Conservation (phyloP, 2,113 vertebrate genomes). For the Crotophaga sulcirostris region DNA sequence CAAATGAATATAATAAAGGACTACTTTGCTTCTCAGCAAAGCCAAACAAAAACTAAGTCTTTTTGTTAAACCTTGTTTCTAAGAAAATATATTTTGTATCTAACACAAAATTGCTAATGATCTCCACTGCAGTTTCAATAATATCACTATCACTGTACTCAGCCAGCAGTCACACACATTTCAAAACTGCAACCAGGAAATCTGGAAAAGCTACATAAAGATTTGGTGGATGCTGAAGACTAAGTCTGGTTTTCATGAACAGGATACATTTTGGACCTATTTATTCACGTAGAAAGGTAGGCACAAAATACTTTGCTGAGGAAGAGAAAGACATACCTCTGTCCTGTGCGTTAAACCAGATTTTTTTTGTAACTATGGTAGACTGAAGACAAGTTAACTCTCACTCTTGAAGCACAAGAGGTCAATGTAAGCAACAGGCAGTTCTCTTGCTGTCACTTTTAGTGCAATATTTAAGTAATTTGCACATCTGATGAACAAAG, state of each 20-base stretch:
- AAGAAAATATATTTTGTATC: background rate
- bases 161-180: background rate
- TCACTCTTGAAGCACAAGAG: slow-evolving; percentile 27
- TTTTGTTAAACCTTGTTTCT: background rate
- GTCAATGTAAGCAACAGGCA: background rate
- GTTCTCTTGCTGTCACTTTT: slow-evolving; percentile 20
- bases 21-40: background rate
- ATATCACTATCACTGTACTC: background rate
- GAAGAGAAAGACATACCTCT: slow-evolving; percentile 22
- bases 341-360: slow-evolving; percentile 9
- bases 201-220: background rate
- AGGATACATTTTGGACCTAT: background rate
- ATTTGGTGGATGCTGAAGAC: background rate
- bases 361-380: background rate
- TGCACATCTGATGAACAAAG: slow-evolving; percentile 35
- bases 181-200: background rate
- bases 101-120: background rate
- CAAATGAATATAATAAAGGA: background rate
- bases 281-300: background rate
- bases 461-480: slow-evolving; percentile 32
- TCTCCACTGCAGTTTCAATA: background rate
- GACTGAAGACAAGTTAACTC: slow-evolving; percentile 11
- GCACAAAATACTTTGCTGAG: background rate
- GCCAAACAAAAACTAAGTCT: background rate
- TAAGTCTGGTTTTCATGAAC: background rate